These are phyloP conservation scores for Thermophis baileyi DNA, from an alignment of 2,113 vertebrate species.

Conservation along the genomic window DNA sequence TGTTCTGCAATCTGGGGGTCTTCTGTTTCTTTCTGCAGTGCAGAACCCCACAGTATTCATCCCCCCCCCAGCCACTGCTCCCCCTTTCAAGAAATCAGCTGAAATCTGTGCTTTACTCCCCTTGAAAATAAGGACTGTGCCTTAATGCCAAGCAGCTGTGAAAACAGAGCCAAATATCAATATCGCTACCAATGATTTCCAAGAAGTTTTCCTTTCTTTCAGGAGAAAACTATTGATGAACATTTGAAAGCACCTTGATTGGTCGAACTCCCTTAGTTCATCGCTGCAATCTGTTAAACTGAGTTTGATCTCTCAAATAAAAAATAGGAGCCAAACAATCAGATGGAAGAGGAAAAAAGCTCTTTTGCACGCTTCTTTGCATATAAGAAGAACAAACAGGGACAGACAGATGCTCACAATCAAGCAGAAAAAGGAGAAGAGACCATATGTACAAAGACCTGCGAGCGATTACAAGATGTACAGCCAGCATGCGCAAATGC, in stretches of 20 bases:
- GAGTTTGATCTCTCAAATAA: not conserved
- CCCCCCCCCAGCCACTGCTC: no score
- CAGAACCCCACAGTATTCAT: no score
- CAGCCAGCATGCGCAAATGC: not conserved
- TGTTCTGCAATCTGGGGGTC: no score
- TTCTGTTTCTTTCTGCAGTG: not conserved
- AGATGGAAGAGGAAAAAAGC: not conserved
- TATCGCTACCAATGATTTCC: not conserved
- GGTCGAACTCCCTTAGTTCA: not conserved
- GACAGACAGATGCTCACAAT: not conserved
- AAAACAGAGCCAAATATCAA: not conserved
- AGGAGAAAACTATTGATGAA: not conserved
- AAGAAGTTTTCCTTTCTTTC: not conserved
- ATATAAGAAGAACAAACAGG: not conserved
- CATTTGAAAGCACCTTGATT: not conserved
- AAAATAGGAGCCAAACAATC: conserved; percentile 1
- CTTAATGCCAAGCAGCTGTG: not conserved
- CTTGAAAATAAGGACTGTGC: not conserved
- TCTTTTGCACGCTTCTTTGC: not conserved
- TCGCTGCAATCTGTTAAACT: not conserved
- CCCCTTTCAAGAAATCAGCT: not conserved
- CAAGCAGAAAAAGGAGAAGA: not conserved
- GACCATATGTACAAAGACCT: not conserved
- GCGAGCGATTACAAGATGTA: not conserved
- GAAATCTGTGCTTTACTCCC: not conserved